These are phyloP conservation scores for Thelaira solivaga DNA, from an alignment of 2,888 invertebrate species.

Conservation along the genomic window DNA sequence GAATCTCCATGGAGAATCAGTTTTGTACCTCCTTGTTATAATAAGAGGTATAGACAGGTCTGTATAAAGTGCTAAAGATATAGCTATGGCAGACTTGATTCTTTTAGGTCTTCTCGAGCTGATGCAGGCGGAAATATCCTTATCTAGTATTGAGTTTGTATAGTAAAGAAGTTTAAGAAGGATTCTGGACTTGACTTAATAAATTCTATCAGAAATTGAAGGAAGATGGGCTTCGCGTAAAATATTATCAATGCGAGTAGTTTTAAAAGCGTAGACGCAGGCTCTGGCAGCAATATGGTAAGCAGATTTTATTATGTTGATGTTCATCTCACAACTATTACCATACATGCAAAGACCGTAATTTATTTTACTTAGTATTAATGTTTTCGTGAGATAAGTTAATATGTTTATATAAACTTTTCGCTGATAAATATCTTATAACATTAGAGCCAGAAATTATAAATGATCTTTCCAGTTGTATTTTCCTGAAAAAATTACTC, in stretches of 20 bases:
- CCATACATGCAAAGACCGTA: neutral
- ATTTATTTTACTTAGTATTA: neutral
- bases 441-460: too few species aligned
- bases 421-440: too few species aligned
- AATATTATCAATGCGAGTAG: neutral
- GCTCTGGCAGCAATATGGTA: neutral
- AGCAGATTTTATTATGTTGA: neutral
- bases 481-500: too few species aligned
- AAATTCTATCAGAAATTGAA: too few species aligned
- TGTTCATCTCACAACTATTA: neutral
- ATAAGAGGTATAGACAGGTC: too few species aligned
- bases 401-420: neutral
- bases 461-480: too few species aligned
- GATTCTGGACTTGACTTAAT: neutral
- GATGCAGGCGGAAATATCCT: neutral
- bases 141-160: neutral
- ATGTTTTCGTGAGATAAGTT: neutral
- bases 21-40: too few species aligned
- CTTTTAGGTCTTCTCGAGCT: neutral
- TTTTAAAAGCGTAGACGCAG: neutral
- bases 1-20: too few species aligned
- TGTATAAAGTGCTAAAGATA: too few species aligned
- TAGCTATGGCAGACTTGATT: neutral
- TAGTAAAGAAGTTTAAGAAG: neutral
- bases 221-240: too few species aligned